Evolutionary conservation across 2,113 vertebrate species (phyloP).

Genomic region (Zosterops borbonicus): DNA sequence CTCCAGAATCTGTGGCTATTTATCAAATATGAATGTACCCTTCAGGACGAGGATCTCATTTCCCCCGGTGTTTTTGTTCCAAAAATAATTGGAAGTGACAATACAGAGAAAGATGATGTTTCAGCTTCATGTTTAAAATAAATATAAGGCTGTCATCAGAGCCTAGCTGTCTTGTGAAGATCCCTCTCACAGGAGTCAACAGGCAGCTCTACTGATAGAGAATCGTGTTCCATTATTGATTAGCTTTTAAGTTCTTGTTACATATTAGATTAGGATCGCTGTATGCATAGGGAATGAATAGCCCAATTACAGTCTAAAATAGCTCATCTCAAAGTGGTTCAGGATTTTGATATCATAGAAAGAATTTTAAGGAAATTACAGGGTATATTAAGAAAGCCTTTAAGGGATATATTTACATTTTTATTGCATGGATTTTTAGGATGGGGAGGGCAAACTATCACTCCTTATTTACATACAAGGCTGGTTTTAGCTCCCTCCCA

Average conservation of each 20-base stretch:
- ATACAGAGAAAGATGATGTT: slow-evolving; percentile 71
- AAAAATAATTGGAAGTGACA: slow-evolving; percentile 77
- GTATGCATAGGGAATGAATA: slow-evolving; percentile 66
- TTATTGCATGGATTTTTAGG: slow-evolving; percentile 17
- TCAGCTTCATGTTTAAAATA: slow-evolving; percentile 75
- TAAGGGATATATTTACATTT: slow-evolving; percentile 29
- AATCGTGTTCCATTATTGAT: slow-evolving; percentile 76
- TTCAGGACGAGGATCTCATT: slow-evolving; percentile 64
- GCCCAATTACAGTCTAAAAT: slow-evolving; percentile 58
- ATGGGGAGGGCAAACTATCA: background rate
- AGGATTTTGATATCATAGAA: slow-evolving; percentile 26
- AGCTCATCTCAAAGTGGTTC: slow-evolving; percentile 57
- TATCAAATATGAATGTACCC: slow-evolving; percentile 74
- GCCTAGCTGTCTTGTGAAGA: slow-evolving; percentile 23
- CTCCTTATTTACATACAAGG: background rate
- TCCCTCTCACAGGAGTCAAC: slow-evolving; percentile 60
- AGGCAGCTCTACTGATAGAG: slow-evolving; percentile 60
- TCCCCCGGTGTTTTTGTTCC: slow-evolving; percentile 45
- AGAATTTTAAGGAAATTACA: slow-evolving; percentile 59
- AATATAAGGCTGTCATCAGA: slow-evolving; percentile 74
- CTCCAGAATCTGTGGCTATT: slow-evolving; percentile 66
- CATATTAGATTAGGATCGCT: slow-evolving; percentile 72
- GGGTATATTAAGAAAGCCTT: slow-evolving; percentile 38
- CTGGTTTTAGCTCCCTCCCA: background rate
- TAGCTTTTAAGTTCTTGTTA: slow-evolving; percentile 76